Percentiles rank a stretch among this genome's conserved stretches.
phyloP scores from a whole-genome alignment of 2,113 vertebrate genomes.

The Pleuronectes platessa region DNA sequence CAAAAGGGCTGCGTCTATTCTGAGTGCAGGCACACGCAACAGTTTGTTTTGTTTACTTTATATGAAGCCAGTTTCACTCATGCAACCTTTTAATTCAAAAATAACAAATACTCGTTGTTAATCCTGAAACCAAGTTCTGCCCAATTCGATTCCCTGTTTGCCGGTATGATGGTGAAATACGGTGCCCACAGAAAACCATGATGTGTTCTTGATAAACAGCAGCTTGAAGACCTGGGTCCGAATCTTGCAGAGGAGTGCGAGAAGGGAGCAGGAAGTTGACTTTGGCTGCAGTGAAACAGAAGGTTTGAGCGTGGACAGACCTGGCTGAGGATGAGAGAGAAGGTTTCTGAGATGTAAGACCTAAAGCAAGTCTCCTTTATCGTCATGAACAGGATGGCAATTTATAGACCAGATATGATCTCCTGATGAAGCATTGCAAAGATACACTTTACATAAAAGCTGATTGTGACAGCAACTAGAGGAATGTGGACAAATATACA shows the following conservation, averaged over 20 bases:
- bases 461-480: too few relatives aligned
- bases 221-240: not conserved
- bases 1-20: slow-evolving; percentile 47
- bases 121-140: not conserved
- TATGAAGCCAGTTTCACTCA: not conserved
- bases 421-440: slow-evolving; percentile 5
- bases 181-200: not conserved
- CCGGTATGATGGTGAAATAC: not conserved
- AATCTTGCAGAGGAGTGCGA: not conserved
- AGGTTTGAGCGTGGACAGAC: slow-evolving; percentile 32
- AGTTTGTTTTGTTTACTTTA: too few relatives aligned
- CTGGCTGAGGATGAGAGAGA: slow-evolving; percentile 64
- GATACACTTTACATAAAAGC: too few relatives aligned
- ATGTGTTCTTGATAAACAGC: not conserved
- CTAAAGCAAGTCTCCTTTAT: slow-evolving; percentile 36
- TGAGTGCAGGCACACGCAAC: slow-evolving; percentile 23
- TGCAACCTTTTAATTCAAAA: slow-evolving; percentile 27
- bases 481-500: too few relatives aligned
- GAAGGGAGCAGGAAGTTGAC: slow-evolving; percentile 40
- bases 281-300: slow-evolving; percentile 20
- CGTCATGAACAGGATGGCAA: slow-evolving; percentile 27
- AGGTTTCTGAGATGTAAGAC: slow-evolving; percentile 51
- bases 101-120: not conserved
- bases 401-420: slow-evolving; percentile 47
- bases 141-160: not conserved